A percentile compares a stretch with the other conserved stretches of the same genome.
These are phyloP conservation scores for Cordylochernes scorpioides DNA, from an alignment of 2,888 invertebrate genomes.

Conservation along the genomic window DNA sequence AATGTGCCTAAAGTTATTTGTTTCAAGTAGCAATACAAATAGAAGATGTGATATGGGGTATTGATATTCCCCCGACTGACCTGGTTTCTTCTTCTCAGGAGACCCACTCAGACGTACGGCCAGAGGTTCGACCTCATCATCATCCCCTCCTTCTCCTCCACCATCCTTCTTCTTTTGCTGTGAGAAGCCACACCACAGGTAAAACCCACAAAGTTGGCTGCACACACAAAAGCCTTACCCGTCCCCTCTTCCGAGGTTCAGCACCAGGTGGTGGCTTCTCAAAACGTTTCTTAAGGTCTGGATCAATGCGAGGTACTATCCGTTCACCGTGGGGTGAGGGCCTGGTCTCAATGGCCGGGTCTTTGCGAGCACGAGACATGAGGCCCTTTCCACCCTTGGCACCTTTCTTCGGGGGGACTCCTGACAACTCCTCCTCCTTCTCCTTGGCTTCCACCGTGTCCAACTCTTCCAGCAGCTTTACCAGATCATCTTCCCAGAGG, in stretches of 20 bases:
- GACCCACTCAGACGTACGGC: slow-evolving; percentile 9
- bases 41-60: background rate
- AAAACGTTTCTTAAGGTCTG: slow-evolving; percentile 19
- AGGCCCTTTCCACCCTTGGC: slow-evolving; percentile 28
- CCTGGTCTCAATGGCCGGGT: slow-evolving; percentile 25
- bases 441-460: slow-evolving; percentile 21
- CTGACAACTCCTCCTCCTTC: background rate
- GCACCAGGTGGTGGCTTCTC: slow-evolving; percentile 12
- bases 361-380: slow-evolving; percentile 8
- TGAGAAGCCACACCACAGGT: too few relatives aligned
- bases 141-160: slow-evolving; percentile 7
- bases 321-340: slow-evolving; percentile 21
- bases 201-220: too few relatives aligned
- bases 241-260: slow-evolving; percentile 5
- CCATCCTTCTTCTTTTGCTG: slow-evolving; percentile 9
- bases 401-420: slow-evolving; percentile 15
- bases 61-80: too few relatives aligned
- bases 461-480: slow-evolving; percentile 27
- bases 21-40: too few relatives aligned
- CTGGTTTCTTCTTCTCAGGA: slow-evolving; percentile 8
- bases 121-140: slow-evolving; percentile 5
- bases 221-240: too few relatives aligned
- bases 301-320: slow-evolving; percentile 20
- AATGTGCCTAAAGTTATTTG: too few relatives aligned
- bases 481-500: slow-evolving; percentile 70